Base-by-base conservation (phyloP, 2,888 invertebrate species). In the Drosophila borealis region DNA sequence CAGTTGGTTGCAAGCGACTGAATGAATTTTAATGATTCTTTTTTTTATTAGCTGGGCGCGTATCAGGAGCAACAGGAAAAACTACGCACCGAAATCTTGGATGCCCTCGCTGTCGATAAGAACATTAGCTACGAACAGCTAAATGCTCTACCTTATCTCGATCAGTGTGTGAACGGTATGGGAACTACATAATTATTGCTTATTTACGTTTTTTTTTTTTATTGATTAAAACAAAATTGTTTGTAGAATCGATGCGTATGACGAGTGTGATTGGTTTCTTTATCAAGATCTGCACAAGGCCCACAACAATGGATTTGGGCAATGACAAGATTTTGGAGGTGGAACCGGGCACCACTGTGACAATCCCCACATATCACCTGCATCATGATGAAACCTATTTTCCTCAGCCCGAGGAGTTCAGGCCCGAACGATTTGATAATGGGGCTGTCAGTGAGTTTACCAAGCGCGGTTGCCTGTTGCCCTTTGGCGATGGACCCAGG, bases 401-500 rank as follows among this genome's bases (percentile, higher is more conserved):
- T 25, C 55, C 78, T 0, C 61, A 89, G 33, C 80, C 92, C 0
- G 63, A 77, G 13, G 59, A 73, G 19, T 91, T 86, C 39, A 69
- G 65, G 4, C 92, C 91, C 0, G 90, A 92, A 46, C 84, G 91
- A 4, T 92, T 92, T 34, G 88, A 84, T n/a, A 77, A 83, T 46
- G 86, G 68, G 8, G 77, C 78, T 2, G 80, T 72, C 0, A 82
- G 74, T 56, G 75, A 76, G 33, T 70, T 82, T 1, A 86, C 65
- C 9, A 90, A 91, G 29, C 75, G 79, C n/a, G 92, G 92, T 1
- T 78, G 78, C 1, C 84, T 90, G 8, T 39, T 92, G 44, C 83
- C 90, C 3, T 92, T 92, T 33, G 91, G 92, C 0, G 88, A 91
- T 78, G 92, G 91, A 8, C 92, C 91, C 1, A 74, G 91, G 6